These are phyloP conservation scores for Exephanes ischioxanthus DNA, from an alignment of 2,888 invertebrate species.

Conservation along the genomic window DNA sequence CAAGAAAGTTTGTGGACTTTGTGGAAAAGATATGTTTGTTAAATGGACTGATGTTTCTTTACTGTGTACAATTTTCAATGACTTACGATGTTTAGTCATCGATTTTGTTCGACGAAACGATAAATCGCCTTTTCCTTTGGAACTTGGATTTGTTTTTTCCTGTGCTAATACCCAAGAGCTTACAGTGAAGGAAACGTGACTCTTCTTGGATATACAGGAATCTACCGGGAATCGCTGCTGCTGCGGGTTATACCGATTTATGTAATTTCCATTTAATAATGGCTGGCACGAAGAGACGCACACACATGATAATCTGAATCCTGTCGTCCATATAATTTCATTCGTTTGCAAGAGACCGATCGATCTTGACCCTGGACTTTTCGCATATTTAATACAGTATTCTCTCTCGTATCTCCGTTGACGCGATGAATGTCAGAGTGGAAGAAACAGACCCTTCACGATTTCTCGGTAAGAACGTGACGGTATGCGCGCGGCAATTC, in stretches of 20 bases:
- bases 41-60: too few species aligned
- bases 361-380: constrained; percentile 60
- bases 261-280: constrained; percentile 46
- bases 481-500: constrained; percentile 46
- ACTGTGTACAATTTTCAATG: neutral
- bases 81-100: neutral
- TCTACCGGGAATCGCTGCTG: neutral
- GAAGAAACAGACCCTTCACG: constrained; percentile 20
- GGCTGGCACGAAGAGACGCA: constrained; percentile 22
- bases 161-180: neutral
- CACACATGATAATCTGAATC: neutral
- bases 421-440: neutral
- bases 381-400: constrained; percentile 4
- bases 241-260: constrained; percentile 34
- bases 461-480: constrained; percentile 51
- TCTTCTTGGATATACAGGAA: constrained; percentile 24
- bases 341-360: constrained; percentile 41
- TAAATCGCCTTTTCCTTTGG: constrained; percentile 36
- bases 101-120: constrained; percentile 9
- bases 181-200: constrained; percentile 33
- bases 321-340: constrained; percentile 25
- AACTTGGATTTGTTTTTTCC: neutral
- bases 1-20: too few species aligned
- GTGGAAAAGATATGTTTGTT: too few species aligned
- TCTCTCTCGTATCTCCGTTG: constrained; percentile 13